These are phyloP conservation scores for Hyaena hyaena DNA, from an alignment of 2,113 vertebrate species.

Conservation along the genomic window DNA sequence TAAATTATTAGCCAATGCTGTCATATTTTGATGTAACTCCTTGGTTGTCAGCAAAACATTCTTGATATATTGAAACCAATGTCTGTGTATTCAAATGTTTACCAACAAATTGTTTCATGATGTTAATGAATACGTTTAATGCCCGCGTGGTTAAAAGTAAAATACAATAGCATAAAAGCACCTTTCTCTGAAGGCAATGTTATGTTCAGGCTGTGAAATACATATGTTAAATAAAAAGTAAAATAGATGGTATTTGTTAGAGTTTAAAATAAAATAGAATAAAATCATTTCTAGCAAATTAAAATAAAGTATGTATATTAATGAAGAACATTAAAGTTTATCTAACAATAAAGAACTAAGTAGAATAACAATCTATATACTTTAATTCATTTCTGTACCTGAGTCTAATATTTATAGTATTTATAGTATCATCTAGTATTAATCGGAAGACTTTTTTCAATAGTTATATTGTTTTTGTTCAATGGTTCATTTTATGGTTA, in stretches of 20 bases:
- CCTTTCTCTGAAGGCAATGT: constrained; percentile 88
- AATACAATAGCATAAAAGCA: constrained; percentile 85
- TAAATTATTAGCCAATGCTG: constrained; percentile 94
- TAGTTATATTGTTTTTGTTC: neutral
- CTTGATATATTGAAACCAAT: constrained; percentile 89
- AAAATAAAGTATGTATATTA: neutral
- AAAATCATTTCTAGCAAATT: neutral
- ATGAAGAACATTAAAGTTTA: neutral
- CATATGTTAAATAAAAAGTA: constrained; percentile 82
- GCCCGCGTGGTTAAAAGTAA: constrained; percentile 88
- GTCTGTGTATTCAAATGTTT: constrained; percentile 89
- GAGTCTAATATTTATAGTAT: neutral
- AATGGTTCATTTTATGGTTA: neutral
- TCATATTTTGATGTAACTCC: constrained; percentile 95
- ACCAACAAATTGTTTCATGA: constrained; percentile 85
- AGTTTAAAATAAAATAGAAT: constrained; percentile 80
- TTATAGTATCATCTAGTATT: neutral
- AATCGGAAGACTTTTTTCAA: neutral
- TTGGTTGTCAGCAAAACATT: constrained; percentile 94
- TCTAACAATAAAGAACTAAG: neutral
- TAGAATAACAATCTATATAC: neutral
- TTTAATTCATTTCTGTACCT: neutral
- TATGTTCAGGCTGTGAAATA: constrained; percentile 86
- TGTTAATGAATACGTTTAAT: constrained; percentile 84
- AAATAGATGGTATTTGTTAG: constrained; percentile 90